Percentiles rank a stretch among this genome's conserved stretches.
Evolutionary conservation across 37 sponge, comb jelly and placozoan species (phyloP).

Genomic region (Chondrilla cf. caribensis): DNA sequence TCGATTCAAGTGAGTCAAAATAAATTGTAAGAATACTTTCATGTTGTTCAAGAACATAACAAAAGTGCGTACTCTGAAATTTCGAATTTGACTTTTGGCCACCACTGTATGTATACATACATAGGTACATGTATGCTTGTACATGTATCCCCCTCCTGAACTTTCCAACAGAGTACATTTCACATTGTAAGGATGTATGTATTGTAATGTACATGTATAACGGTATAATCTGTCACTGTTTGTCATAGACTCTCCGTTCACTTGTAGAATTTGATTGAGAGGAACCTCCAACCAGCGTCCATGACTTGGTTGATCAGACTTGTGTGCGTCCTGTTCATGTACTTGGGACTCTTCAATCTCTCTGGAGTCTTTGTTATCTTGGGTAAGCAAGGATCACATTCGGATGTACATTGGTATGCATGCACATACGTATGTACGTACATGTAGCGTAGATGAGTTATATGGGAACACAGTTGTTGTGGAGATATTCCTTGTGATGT

Average conservation of each 20-base stretch:
- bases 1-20: too few relatives aligned
- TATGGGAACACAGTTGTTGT: too few relatives aligned
- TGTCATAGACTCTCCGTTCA: background rate
- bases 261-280: background rate
- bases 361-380: constrained; percentile 9
- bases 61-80: too few relatives aligned
- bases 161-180: too few relatives aligned
- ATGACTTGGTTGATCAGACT: constrained; percentile 1
- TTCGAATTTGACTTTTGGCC: too few relatives aligned
- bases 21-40: too few relatives aligned
- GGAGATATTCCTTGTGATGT: too few relatives aligned
- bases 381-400: background rate
- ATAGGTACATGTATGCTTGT: too few relatives aligned
- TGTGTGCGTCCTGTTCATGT: constrained; percentile 7
- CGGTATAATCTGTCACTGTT: background rate
- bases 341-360: constrained; percentile 20
- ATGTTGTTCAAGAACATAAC: too few relatives aligned
- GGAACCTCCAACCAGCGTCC: background rate
- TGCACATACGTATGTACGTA: background rate
- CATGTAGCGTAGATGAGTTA: background rate
- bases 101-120: too few relatives aligned
- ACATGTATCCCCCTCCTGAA: too few relatives aligned
- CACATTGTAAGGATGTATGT: background rate
- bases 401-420: background rate
- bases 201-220: background rate